Evolutionary conservation across 1,140 invertebrate species (phyloP), one percentile per base, ranked within the genome.

Genomic region (Asobara japonica): DNA sequence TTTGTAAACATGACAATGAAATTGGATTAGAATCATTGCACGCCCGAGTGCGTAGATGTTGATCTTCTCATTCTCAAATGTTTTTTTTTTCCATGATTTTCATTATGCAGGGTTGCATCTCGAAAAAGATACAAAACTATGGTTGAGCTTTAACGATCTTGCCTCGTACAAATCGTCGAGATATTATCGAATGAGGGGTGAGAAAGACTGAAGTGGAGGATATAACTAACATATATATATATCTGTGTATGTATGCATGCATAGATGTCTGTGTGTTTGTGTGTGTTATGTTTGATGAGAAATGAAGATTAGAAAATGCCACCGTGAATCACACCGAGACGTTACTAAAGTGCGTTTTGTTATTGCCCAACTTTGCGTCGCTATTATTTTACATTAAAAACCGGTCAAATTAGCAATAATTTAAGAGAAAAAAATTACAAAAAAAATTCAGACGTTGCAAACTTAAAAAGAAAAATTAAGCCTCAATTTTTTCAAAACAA

Each of bases 161-260:
- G 76, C 79, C 78, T 71, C 71, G 82, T 82, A 86, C 84, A 86
- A 86, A 86, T 86, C 84, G 83, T 82, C 77, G 78, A 84, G 84
- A 85, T 86, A 75, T 72, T 84, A 85, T 86, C 84, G 76, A n/a
- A 13, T 16, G 18, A 20, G 27, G 61, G 33, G 70, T 38, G 70
- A 51, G 51, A 70, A 51, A 62, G 33, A 70, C 30, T 41, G 64
- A 69, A 16, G 22, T 18, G 41, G 22, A 69, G 41, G 45, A 69
- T n/a, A 69, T 25, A 31, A 60, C 4, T 30, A 60, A 38, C 13
- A n/a, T n/a, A n/a, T n/a, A n/a, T n/a, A n/a, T 16, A 56, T 56
- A 68, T 4, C 16, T 25, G 36, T 48, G 36, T 16, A 66, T 66
- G n/a, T n/a, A n/a, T n/a, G n/a, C n/a, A n/a, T n/a, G n/a, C n/a